Evolutionary conservation across 2,888 invertebrate species (phyloP).

Genomic region (Keiferia lycopersicella): DNA sequence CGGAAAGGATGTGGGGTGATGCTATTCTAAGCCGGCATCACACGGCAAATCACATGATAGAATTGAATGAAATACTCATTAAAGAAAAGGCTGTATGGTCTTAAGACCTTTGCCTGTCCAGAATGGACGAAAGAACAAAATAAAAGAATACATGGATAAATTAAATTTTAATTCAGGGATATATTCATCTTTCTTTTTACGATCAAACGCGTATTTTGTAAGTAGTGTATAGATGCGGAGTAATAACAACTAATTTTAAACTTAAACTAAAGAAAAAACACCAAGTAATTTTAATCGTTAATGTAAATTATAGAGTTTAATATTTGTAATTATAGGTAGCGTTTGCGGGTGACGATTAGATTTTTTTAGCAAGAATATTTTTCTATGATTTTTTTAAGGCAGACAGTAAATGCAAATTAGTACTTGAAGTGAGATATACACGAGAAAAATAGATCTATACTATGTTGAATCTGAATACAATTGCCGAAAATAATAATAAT

Average conservation of each 20-base stretch:
- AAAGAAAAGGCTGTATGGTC: no score
- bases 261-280: conserved; percentile 67
- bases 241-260: conserved; percentile 55
- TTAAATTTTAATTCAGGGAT: not conserved
- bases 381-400: conserved; percentile 1
- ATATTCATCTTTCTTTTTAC: not conserved
- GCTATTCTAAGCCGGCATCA: no score
- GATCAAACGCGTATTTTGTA: conserved; percentile 4
- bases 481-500: no score
- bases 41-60: no score
- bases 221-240: not conserved
- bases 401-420: not conserved
- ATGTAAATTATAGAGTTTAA: conserved; percentile 45
- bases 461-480: no score
- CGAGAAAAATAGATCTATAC: no score
- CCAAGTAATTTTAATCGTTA: conserved; percentile 69
- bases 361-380: not conserved
- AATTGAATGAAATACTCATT: no score
- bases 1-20: no score
- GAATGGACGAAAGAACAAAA: no score
- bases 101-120: no score
- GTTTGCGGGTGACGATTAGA: conserved; percentile 5
- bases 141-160: not conserved
- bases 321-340: conserved; percentile 45
- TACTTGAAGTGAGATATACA: no score